Evolutionary conservation across 2,113 vertebrate species (phyloP).

Genomic region (Oxygymnocypris stewartii): DNA sequence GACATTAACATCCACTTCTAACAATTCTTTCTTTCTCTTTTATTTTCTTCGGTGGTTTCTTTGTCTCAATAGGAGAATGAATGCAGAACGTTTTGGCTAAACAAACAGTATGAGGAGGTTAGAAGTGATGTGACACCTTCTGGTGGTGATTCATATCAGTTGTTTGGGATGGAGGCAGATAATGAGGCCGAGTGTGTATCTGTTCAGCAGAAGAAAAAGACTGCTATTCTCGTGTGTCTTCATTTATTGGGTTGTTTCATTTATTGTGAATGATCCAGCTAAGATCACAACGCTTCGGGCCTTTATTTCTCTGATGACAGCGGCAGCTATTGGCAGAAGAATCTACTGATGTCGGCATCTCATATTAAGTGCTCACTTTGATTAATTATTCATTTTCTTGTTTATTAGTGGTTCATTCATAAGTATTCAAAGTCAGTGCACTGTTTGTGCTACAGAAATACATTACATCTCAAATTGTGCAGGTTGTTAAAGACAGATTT

Average conservation of each 20-base stretch:
- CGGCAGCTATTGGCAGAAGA: constrained; percentile 73
- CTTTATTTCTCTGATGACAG: constrained; percentile 82
- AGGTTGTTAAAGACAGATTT: background rate
- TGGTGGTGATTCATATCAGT: constrained; percentile 14
- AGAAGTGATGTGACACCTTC: constrained; percentile 49
- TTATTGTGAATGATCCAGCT: constrained; percentile 82
- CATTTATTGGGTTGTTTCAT: constrained; percentile 74
- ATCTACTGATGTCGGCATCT: constrained; percentile 81
- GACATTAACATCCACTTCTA: constrained; percentile 63
- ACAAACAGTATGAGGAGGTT: constrained; percentile 79
- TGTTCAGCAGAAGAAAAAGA: constrained; percentile 66
- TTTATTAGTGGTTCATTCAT: background rate
- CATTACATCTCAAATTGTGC: background rate
- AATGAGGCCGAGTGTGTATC: constrained; percentile 15
- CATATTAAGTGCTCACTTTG: constrained; percentile 74
- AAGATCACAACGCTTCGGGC: constrained; percentile 84
- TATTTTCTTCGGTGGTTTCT: constrained; percentile 58
- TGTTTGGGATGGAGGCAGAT: background rate
- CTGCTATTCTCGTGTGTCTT: constrained; percentile 33
- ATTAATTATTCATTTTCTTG: background rate
- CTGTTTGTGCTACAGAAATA: background rate
- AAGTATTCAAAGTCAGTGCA: background rate
- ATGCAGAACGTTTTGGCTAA: constrained; percentile 58
- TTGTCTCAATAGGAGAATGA: constrained; percentile 84
- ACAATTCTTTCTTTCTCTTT: background rate